Percentiles rank a stretch among this genome's conserved stretches.
Evolutionary conservation across 2,797 vertebrate species (phyloP).

Genomic region (Sciaenops ocellatus): DNA sequence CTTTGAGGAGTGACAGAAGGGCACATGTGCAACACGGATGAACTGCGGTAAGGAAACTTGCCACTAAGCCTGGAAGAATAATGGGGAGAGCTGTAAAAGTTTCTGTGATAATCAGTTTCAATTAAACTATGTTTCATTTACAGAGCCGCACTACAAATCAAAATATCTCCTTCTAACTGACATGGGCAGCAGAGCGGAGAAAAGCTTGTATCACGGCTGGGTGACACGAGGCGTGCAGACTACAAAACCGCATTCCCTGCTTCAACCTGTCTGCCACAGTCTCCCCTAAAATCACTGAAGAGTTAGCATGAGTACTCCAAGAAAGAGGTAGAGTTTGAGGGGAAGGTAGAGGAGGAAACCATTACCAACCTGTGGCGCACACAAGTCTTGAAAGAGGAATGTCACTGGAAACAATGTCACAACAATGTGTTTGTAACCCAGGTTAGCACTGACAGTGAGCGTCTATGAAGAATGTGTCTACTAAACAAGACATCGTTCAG

Average conservation of each 20-base stretch:
- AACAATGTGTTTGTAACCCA: background rate
- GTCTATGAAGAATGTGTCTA: background rate
- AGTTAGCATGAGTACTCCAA: background rate
- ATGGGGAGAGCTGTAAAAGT: conserved; percentile 43
- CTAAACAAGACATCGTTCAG: background rate
- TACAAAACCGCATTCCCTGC: background rate
- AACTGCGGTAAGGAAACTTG: conserved; percentile 20
- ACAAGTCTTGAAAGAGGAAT: background rate
- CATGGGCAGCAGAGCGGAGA: conserved; percentile 11
- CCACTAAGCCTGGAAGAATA: conserved; percentile 31
- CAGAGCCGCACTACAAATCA: conserved; percentile 44
- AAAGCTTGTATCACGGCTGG: background rate
- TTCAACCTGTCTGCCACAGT: conserved; percentile 21
- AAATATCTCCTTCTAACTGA: conserved; percentile 31
- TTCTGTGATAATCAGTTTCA: conserved; percentile 63
- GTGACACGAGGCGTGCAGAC: background rate
- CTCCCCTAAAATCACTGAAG: conserved; percentile 1
- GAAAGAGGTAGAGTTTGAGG: background rate
- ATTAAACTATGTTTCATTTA: conserved; percentile 57
- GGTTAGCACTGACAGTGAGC: background rate
- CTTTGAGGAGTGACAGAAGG: conserved; percentile 42
- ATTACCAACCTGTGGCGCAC: background rate
- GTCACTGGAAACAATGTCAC: too few species aligned
- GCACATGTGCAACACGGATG: conserved; percentile 38
- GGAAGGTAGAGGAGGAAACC: background rate